Evolutionary conservation across 2,113 vertebrate species (phyloP), one percentile per base, ranked within the genome.

Genomic region (Myrmecobius fasciatus): DNA sequence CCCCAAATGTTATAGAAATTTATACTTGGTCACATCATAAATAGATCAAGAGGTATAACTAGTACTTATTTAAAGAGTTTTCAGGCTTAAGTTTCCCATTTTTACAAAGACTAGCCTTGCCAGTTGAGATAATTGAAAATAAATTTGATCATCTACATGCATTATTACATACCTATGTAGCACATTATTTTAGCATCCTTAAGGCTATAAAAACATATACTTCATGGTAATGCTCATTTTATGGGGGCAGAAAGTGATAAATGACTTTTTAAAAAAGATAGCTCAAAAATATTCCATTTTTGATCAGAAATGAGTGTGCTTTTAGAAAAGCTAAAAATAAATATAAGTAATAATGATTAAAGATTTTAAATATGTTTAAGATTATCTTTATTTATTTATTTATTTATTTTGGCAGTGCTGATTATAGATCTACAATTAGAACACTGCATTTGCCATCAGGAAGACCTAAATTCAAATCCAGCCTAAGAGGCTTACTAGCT

Each of bases 211-310:
- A 95, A 91, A 43, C n/a, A 53, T 36, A 52, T 95, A 28, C 52
- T 53, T 88, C 91, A 91, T 91, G 89, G 67, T 25, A 48, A 5
- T 90, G 91, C 95, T 95, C 25, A 91, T 97, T 91, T 97, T 91
- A 93, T 90, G 28, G 6, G 88, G 47, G 89, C 36, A 83, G 67
- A n/a, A 43, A 83, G 67, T 91, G 9, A 20, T 91, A 20, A 94
- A 83, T 52, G 93, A 92, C 22, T 93, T 96, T 96, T 96, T 67
- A 47, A 88, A 47, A 88, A 54, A 92, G 31, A 22, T 91, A 53
- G 67, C 25, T 46, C n/a, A 8, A 89, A 83, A 53, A 53, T 20
- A 51, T n/a, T 88, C 47, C 75, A 92, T 93, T 56, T 56, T 91
- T 94, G 46, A 52, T 20, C 94, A 93, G 91, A 95, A 94, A 52